Conservation (phyloP, 2,797 vertebrate genomes). For the Aulostomus chinensis region DNA sequence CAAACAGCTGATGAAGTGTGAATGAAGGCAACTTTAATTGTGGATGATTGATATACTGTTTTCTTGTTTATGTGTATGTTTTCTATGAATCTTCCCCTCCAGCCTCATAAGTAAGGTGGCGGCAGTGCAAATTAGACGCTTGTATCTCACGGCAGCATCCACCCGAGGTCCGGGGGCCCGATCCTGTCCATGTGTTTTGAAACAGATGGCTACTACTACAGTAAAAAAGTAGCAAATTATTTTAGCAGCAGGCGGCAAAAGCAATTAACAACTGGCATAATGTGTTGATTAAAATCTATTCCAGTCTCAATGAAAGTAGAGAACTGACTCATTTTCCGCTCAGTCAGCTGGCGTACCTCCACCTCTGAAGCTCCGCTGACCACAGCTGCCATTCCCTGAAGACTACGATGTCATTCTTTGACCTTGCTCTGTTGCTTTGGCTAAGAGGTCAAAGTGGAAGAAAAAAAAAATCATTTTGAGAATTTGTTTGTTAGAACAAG, state of each 20-base stretch:
- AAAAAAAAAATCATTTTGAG: background rate
- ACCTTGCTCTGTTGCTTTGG: slow-evolving; percentile 2
- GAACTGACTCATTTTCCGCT: slow-evolving; percentile 68
- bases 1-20: background rate
- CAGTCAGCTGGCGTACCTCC: slow-evolving; percentile 66
- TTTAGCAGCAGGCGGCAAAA: slow-evolving; percentile 82
- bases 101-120: slow-evolving; percentile 69
- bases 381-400: slow-evolving; percentile 60
- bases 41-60: background rate
- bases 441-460: background rate
- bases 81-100: background rate
- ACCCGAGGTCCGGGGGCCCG: slow-evolving; percentile 72
- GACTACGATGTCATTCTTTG: slow-evolving; percentile 8
- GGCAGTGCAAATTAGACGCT: slow-evolving; percentile 77
- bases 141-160: slow-evolving; percentile 76
- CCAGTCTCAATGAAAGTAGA: slow-evolving; percentile 72
- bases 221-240: slow-evolving; percentile 85
- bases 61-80: too few relatives aligned
- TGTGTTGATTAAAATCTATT: slow-evolving; percentile 89
- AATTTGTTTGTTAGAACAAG: slow-evolving; percentile 5
- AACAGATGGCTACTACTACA: slow-evolving; percentile 86
- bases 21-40: too few relatives aligned
- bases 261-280: slow-evolving; percentile 88
- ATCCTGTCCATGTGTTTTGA: slow-evolving; percentile 77
- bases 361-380: slow-evolving; percentile 48